These are phyloP conservation scores for Strigamia crassipes DNA, from an alignment of 2,888 invertebrate species.

Conservation along the genomic window DNA sequence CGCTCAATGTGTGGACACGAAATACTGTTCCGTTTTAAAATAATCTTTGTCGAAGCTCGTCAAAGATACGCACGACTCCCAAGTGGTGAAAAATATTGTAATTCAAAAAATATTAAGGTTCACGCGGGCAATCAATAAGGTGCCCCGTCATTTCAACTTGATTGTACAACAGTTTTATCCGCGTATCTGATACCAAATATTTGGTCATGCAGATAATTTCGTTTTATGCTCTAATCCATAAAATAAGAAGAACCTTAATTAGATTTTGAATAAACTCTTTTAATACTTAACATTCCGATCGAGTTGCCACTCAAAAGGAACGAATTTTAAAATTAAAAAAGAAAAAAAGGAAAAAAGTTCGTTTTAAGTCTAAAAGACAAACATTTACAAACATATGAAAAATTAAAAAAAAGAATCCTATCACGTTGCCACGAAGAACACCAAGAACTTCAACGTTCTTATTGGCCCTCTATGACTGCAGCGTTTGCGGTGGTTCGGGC, in stretches of 20 bases:
- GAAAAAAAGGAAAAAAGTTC: neutral
- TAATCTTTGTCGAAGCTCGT: neutral
- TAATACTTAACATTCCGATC: slow-evolving; percentile 2
- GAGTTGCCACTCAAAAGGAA: neutral
- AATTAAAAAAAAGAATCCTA: neutral
- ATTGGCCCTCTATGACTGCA: slow-evolving; percentile 44
- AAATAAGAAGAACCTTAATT: neutral
- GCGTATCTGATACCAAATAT: neutral
- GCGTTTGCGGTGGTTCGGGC: slow-evolving; percentile 1
- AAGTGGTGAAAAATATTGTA: neutral
- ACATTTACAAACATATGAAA: slow-evolving; percentile 15
- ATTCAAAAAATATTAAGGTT: slow-evolving; percentile 37
- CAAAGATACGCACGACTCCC: neutral
- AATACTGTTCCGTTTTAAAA: neutral
- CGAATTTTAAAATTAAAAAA: neutral
- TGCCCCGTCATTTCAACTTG: neutral
- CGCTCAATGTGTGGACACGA: neutral
- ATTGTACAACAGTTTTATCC: neutral
- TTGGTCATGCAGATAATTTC: neutral
- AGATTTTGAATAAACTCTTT: neutral
- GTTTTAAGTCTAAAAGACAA: slow-evolving; percentile 41
- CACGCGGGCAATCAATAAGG: neutral
- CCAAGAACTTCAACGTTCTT: neutral
- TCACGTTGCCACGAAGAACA: neutral
- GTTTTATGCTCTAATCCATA: neutral